These are phyloP conservation scores for Chloebia gouldiae DNA, from an alignment of 2,113 vertebrate genomes.

Conservation along the genomic window DNA sequence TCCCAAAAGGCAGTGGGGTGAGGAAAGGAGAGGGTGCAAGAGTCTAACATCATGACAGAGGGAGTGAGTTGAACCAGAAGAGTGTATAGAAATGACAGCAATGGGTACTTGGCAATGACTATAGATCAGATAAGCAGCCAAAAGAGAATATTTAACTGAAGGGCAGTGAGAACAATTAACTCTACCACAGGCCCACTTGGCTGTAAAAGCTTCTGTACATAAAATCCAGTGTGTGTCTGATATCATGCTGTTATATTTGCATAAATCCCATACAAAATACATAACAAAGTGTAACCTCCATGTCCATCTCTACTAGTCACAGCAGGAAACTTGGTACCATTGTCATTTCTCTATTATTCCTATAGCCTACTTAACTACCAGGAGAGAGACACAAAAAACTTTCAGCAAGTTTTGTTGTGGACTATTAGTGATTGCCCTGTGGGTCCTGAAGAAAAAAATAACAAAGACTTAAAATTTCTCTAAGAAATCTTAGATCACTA, in stretches of 20 bases:
- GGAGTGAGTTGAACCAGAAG: background rate
- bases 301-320: background rate
- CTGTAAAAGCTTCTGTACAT: background rate
- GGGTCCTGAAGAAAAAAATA: background rate
- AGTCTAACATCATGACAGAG: background rate
- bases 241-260: conserved; percentile 14
- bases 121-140: background rate
- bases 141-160: background rate
- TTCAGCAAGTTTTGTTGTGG: background rate
- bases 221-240: background rate
- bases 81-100: background rate
- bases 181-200: background rate
- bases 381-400: background rate
- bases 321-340: background rate
- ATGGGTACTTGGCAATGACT: background rate
- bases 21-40: background rate
- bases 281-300: background rate
- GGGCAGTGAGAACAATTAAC: background rate
- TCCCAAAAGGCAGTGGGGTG: background rate
- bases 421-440: background rate
- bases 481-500: background rate
- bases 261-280: conserved; percentile 15
- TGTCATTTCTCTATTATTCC: conserved; percentile 15
- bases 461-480: background rate
- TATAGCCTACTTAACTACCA: background rate